A percentile compares a stretch with the other conserved stretches of the same genome.
These are phyloP conservation scores for Leptinotarsa peninsularis DNA, from an alignment of 2,888 invertebrate genomes.

Conservation along the genomic window DNA sequence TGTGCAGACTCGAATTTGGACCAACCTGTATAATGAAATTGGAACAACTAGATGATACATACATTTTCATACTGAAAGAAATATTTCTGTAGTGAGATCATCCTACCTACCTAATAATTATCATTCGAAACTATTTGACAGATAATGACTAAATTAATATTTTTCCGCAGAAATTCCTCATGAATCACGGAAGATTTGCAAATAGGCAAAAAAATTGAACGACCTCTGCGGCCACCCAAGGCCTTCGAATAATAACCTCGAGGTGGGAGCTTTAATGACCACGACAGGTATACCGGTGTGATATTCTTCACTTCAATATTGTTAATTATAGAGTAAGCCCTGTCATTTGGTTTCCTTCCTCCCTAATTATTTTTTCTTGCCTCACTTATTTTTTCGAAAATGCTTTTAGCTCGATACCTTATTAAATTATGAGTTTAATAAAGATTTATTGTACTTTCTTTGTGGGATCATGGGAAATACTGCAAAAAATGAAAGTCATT, in stretches of 20 bases:
- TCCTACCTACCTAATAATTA: constrained; percentile 13
- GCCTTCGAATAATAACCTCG: constrained; percentile 34
- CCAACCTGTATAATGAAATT: too few relatives aligned
- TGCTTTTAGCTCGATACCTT: constrained; percentile 40
- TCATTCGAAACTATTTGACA: constrained; percentile 14
- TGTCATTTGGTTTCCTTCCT: constrained; percentile 48
- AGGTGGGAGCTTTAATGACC: constrained; percentile 33
- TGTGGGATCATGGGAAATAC: constrained; percentile 38
- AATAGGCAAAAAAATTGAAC: constrained; percentile 29
- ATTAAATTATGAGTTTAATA: constrained; percentile 38
- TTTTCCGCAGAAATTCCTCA: constrained; percentile 28
- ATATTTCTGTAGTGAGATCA: constrained; percentile 5
- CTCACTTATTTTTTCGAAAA: constrained; percentile 41
- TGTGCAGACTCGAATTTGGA: too few relatives aligned
- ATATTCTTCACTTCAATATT: constrained; percentile 54
- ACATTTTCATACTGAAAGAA: neutral
- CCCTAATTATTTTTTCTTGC: constrained; percentile 40
- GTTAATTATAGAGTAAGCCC: constrained; percentile 54
- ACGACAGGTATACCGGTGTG: constrained; percentile 48
- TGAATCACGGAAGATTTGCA: constrained; percentile 32
- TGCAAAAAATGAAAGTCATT: constrained; percentile 38
- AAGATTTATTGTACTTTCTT: constrained; percentile 35
- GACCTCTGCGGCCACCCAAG: constrained; percentile 37
- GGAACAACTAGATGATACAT: too few relatives aligned
- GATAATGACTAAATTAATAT: constrained; percentile 23